Evolutionary conservation across 2,888 invertebrate species (phyloP).

Genomic region (Lasioglossum calceatum): DNA sequence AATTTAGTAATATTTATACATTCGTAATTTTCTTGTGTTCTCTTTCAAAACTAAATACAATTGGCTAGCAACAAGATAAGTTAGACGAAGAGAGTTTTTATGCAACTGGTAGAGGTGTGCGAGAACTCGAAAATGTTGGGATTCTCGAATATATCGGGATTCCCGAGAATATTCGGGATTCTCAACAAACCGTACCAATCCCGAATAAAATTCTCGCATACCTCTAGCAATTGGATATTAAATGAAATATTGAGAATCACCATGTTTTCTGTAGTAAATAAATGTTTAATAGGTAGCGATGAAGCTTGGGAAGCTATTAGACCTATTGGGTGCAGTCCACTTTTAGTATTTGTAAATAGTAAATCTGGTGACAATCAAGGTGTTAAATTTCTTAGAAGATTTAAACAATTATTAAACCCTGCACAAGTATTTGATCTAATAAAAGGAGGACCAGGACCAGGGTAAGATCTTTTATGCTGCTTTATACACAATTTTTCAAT

Average conservation of each 20-base stretch:
- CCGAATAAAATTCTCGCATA: not conserved
- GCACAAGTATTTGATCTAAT: conserved; percentile 99
- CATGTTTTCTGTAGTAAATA: not conserved
- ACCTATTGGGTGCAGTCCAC: conserved; percentile 89
- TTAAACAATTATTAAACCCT: conserved; percentile 97
- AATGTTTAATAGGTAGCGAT: conserved; percentile 86
- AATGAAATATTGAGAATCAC: not conserved
- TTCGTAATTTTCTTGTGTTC: not conserved
- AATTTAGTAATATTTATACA: conserved; percentile 20
- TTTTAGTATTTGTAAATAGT: conserved; percentile 98
- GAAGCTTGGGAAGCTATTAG: conserved; percentile 95
- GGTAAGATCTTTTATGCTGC: conserved; percentile 85
- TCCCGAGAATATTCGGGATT: not conserved
- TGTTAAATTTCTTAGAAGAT: conserved; percentile 96
- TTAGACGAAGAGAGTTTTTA: not conserved
- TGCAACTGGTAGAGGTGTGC: not conserved
- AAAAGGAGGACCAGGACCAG: conserved; percentile 92
- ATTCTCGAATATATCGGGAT: not conserved
- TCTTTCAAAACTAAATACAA: not conserved
- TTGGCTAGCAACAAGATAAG: not conserved
- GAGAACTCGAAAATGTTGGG: not conserved
- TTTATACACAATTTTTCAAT: conserved; percentile 28
- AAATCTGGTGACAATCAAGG: conserved; percentile 99
- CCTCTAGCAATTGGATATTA: not conserved
- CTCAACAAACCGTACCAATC: not conserved